phyloP scores from a whole-genome alignment of 2,797 vertebrate genomes.

The Cyclopterus lumpus region DNA sequence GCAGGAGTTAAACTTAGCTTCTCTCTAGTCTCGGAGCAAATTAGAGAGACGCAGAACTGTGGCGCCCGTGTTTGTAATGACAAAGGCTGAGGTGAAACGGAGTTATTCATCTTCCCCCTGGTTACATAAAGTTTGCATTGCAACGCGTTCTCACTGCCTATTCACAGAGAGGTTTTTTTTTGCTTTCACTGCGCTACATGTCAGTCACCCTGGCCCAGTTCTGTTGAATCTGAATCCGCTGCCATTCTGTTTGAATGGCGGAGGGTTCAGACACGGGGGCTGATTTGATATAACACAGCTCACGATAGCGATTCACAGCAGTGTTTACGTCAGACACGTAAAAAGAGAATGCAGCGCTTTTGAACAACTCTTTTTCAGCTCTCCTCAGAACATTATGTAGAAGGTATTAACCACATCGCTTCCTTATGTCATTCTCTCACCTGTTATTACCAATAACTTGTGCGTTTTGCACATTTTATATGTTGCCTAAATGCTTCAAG shows the following conservation, averaged over 20 bases:
- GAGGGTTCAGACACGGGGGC: conserved; percentile 11
- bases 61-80: conserved; percentile 50
- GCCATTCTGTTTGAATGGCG: conserved; percentile 60
- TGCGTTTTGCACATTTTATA: neutral
- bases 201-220: conserved; percentile 78
- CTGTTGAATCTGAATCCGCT: conserved; percentile 57
- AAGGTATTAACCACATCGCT: neutral
- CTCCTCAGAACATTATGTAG: neutral
- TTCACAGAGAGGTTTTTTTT: conserved; percentile 52
- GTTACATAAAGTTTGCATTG: conserved; percentile 65
- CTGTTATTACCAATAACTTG: neutral
- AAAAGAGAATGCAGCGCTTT: conserved; percentile 17
- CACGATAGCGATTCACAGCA: conserved; percentile 46
- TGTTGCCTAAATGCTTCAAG: neutral
- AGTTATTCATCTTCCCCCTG: conserved; percentile 47
- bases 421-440: neutral
- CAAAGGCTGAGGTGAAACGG: conserved; percentile 50
- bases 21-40: conserved; percentile 28
- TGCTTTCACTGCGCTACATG: conserved; percentile 51
- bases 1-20: conserved; percentile 35
- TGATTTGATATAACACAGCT: conserved; percentile 39
- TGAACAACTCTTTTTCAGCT: neutral
- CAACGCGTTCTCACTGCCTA: conserved; percentile 41
- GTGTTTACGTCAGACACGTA: conserved; percentile 19
- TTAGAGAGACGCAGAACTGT: conserved; percentile 36